Conservation (phyloP, 2,797 vertebrate genomes). For the Sparus aurata region DNA sequence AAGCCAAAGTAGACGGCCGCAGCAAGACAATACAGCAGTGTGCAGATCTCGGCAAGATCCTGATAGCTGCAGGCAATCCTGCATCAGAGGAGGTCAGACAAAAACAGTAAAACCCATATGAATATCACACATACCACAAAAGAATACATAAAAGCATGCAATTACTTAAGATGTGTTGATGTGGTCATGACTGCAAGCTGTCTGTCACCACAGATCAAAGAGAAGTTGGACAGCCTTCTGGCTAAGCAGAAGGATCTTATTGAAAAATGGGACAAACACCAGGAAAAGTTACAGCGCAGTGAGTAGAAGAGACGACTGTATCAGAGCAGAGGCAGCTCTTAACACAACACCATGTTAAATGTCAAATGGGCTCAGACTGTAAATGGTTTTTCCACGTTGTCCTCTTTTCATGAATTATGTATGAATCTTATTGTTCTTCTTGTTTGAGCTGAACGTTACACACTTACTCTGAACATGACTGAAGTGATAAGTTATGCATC, state of each 20-base stretch:
- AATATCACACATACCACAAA: constrained; percentile 9
- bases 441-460: constrained; percentile 25
- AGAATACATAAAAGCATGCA: constrained; percentile 10
- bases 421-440: constrained; percentile 35
- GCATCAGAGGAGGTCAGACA: constrained; percentile 91
- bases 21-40: constrained; percentile 92
- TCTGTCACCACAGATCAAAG: constrained; percentile 87
- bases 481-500: not conserved
- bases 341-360: constrained; percentile 41
- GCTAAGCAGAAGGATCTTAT: constrained; percentile 91
- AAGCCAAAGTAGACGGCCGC: constrained; percentile 94
- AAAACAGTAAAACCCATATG: constrained; percentile 29
- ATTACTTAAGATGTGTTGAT: constrained; percentile 16
- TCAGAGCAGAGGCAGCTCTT: constrained; percentile 23
- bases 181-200: constrained; percentile 36
- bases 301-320: constrained; percentile 61
- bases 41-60: constrained; percentile 90
- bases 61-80: constrained; percentile 92
- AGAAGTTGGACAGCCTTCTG: constrained; percentile 93
- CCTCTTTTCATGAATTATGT: constrained; percentile 44
- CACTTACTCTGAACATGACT: not conserved
- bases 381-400: constrained; percentile 32
- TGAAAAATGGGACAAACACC: constrained; percentile 90
- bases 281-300: constrained; percentile 85
- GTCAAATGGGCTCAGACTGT: constrained; percentile 26